Base-by-base conservation (phyloP, 2,888 invertebrate species). In the Himalopsyche japonica region DNA sequence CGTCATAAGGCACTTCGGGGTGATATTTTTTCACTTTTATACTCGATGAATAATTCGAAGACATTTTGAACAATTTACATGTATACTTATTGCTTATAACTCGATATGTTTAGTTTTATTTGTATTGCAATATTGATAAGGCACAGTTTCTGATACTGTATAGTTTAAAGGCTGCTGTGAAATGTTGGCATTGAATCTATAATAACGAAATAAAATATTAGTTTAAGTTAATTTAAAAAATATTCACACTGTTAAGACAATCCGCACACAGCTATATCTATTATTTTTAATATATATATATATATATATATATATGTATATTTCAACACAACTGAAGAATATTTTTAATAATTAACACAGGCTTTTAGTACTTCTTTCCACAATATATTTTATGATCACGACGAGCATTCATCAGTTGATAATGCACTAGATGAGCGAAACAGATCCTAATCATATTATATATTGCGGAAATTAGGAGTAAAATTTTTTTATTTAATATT, bases 21-120 rank as follows among this genome's bases (percentile, higher is more conserved):
- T 84, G 64, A 47, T 76, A 79, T 30, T 57, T 81, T n/a, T 84
- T 82, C 37, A 82, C 79, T 76, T 82, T 82, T 27, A 84, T 76
- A 27, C 79, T 82, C 48, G 84, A 79, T 20, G 77, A 76, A 76
- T 82, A 77, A 79, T 81, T 48, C 8, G 80, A 70, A 49, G 84
- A 82, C 84, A 84, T 83, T 43, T 27, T 80, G 10, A 27, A 70
- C 30, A 30, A 30, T 70, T 70, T 64, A 64, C 64, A 64, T 20
- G 24, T 27, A 70, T 20, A 82, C 15, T 37, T 76, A 70, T 43
- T 76, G 37, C 43, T 37, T 43, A 27, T 15, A 27, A 15, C 15
- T 24, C 70, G 70, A 48, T 80, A 49, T 48, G 80, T 34, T 70
- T 57, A 30, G 15, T 7, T 70, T 70, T 15, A 70, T 70, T 70